Conservation (phyloP, 1,140 invertebrate genomes). For the Brachionus rubens region DNA sequence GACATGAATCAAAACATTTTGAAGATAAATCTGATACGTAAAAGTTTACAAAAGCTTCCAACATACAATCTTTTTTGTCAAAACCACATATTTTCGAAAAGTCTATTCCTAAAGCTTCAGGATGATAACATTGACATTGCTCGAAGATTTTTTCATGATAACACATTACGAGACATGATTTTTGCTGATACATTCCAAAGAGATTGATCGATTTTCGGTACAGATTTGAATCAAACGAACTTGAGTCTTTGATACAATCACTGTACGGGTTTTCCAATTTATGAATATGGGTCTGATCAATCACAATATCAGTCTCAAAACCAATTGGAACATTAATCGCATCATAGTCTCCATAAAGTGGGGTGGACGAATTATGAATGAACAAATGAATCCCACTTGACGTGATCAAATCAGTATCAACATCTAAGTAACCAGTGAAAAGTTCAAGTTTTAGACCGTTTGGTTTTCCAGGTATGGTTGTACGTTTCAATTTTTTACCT, state of each 20-base stretch:
- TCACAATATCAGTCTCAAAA: conserved; percentile 5
- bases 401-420: neutral
- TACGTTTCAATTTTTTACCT: neutral
- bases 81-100: neutral
- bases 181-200: conserved; percentile 9
- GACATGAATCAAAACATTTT: conserved; percentile 1
- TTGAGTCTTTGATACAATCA: neutral
- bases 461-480: neutral
- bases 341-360: neutral
- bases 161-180: neutral
- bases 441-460: neutral
- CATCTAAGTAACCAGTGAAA: neutral
- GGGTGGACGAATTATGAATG: neutral
- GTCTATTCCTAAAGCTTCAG: neutral
- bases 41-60: neutral
- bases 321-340: neutral
- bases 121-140: neutral
- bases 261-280: neutral
- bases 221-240: conserved; percentile 2
- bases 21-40: neutral
- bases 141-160: neutral
- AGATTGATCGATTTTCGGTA: neutral
- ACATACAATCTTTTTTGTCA: neutral
- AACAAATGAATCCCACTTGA: neutral
- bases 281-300: neutral